A percentile compares a stretch with the other conserved stretches of the same genome.
Conservation (phyloP, 23 tunicate species). For the Trididemnum miniatum region DNA sequence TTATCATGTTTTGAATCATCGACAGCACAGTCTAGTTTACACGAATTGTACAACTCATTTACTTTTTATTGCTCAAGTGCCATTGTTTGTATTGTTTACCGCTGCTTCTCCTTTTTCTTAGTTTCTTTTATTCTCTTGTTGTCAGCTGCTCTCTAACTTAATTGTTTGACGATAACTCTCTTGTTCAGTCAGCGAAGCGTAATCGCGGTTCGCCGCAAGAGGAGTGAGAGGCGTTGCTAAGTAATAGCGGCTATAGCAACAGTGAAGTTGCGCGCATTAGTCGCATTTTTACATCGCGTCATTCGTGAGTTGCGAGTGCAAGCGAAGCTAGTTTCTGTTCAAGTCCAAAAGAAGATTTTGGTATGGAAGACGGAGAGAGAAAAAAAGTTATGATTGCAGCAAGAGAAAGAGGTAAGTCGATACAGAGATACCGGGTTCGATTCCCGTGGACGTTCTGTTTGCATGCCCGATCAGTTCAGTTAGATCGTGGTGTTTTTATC, state of each 20-base stretch:
- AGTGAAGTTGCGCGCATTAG: constrained; percentile 8
- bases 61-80: background rate
- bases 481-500: too few species aligned
- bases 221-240: constrained; percentile 12
- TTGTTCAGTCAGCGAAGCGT: background rate
- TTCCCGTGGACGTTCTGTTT: too few species aligned
- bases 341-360: too few species aligned
- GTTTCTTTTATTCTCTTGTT: background rate
- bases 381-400: constrained; percentile 90
- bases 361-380: constrained; percentile 66
- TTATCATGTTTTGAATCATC: too few species aligned
- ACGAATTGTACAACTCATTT: too few species aligned
- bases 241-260: constrained; percentile 12
- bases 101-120: background rate
- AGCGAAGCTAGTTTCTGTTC: too few species aligned
- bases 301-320: too few species aligned
- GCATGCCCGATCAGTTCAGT: too few species aligned
- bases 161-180: background rate
- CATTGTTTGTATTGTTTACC: background rate
- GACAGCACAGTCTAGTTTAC: too few species aligned
- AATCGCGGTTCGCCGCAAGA: background rate
- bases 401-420: constrained; percentile 85
- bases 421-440: too few species aligned
- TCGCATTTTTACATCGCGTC: too few species aligned
- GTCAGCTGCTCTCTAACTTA: too few species aligned